A percentile compares a stretch with the other conserved stretches of the same genome.
phyloP scores from a whole-genome alignment of 2,888 invertebrate genomes.

The Drosophila rellima region DNA sequence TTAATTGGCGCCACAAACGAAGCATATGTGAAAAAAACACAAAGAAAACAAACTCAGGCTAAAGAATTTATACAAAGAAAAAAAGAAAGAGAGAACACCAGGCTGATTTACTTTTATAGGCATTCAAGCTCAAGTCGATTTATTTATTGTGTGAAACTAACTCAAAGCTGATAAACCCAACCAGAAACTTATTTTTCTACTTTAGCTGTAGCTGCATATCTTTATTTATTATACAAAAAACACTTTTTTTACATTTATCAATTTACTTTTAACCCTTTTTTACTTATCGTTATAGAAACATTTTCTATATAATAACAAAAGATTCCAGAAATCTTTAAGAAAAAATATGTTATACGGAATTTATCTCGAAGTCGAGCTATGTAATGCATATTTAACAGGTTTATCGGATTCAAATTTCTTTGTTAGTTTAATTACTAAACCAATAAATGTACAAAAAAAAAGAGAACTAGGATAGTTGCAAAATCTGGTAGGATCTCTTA shows the following conservation, averaged over 20 bases:
- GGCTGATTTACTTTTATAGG: constrained; percentile 78
- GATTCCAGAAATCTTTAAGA: background rate
- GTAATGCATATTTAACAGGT: no score
- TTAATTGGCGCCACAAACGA: constrained; percentile 66
- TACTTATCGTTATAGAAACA: constrained; percentile 3
- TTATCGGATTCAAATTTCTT: no score
- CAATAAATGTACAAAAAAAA: no score
- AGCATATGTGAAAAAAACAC: constrained; percentile 66
- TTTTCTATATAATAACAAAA: background rate
- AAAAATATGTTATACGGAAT: background rate
- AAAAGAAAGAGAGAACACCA: constrained; percentile 14
- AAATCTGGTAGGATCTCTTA: no score
- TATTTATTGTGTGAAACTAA: constrained; percentile 26
- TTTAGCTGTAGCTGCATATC: constrained; percentile 1
- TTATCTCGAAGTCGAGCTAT: background rate
- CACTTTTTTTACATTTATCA: background rate
- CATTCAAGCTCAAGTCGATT: constrained; percentile 57
- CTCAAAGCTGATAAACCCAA: constrained; percentile 34
- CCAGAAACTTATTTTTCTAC: background rate
- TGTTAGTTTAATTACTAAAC: no score
- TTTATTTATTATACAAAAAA: constrained; percentile 1
- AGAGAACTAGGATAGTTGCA: no score
- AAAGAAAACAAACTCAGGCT: constrained; percentile 15
- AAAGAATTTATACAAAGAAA: constrained; percentile 33
- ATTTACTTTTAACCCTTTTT: background rate